phyloP scores from a whole-genome alignment of 2,888 invertebrate genomes.

The Cephus nigrinus region DNA sequence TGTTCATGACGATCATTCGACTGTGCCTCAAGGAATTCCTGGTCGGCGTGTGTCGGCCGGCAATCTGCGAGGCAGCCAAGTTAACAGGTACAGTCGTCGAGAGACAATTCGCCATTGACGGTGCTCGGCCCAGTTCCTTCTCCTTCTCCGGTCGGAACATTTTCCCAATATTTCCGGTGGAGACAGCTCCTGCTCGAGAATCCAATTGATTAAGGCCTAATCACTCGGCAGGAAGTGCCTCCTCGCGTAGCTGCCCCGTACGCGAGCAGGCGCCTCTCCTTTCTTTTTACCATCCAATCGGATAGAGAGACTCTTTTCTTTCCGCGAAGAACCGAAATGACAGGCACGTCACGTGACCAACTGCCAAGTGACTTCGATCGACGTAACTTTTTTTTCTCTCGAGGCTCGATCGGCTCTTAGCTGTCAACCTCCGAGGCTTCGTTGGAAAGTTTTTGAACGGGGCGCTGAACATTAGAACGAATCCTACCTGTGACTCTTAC shows the following conservation, averaged over 20 bases:
- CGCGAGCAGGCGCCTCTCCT: too few relatives aligned
- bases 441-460: not conserved
- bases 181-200: constrained; percentile 46
- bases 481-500: constrained; percentile 52
- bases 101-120: constrained; percentile 69
- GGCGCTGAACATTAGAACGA: not conserved
- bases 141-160: constrained; percentile 41
- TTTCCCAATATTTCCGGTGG: constrained; percentile 55
- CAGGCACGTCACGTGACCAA: too few relatives aligned
- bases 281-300: not conserved
- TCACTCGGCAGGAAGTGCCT: too few relatives aligned
- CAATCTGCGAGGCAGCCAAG: constrained; percentile 73
- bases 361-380: too few relatives aligned
- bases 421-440: not conserved
- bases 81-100: constrained; percentile 78
- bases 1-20: constrained; percentile 76
- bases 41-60: constrained; percentile 76
- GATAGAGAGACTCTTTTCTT: not conserved
- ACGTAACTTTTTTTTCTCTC: too few relatives aligned
- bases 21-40: constrained; percentile 77
- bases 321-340: too few relatives aligned
- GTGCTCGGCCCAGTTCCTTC: constrained; percentile 57
- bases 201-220: too few relatives aligned
- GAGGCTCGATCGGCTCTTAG: not conserved
- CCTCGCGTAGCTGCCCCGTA: too few relatives aligned